Base-by-base conservation (phyloP, 2,888 invertebrate species). In the Plutella xylostella region DNA sequence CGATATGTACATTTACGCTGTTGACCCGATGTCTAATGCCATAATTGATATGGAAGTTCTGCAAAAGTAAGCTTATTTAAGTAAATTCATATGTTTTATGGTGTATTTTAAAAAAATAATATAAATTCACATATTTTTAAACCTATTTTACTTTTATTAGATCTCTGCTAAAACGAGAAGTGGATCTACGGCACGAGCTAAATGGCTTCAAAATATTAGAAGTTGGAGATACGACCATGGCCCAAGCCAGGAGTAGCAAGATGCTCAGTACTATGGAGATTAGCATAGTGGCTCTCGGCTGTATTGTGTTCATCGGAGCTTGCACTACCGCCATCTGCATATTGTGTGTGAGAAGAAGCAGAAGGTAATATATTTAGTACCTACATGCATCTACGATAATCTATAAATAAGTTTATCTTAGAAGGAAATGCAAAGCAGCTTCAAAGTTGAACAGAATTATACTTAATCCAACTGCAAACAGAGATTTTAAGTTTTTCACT, bases 1-100 rank as follows among this genome's bases (percentile, higher is more conserved):
- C 19, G 93, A 94, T 58, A 87, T 94, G 77, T 94, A 92, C 58
- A 85, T 95, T 47, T 95, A 94, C 61, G 94, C 92, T 2, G 90
- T 95, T 17, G 93, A 94, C 74, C 92, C 92, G 1, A 82, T 90
- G 53, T 88, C 92, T 4, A 94, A 94, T 61, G 87, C 91, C 0
- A 89, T 95, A 45, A 88, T 94, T 38, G 92, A 93, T 61, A 92
- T 92, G 87, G 91, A 92, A 47, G 86, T 89, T 4, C 68, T 93
- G 22, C 91, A 92, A 68, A 89, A 87, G 93, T 93, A 83, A 87
- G 86, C 75, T 35, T 25, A 44, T 39, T 30, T 45, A 28, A 3
- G 2, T n/a, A 33, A 33, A 3, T 33, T 15, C 14, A 33, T 33
- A n/a, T n/a, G n/a, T n/a, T n/a, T n/a, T n/a, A n/a, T n/a, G n/a